These are phyloP conservation scores for Pomacea canaliculata DNA, from an alignment of 2,888 invertebrate genomes.

Conservation along the genomic window DNA sequence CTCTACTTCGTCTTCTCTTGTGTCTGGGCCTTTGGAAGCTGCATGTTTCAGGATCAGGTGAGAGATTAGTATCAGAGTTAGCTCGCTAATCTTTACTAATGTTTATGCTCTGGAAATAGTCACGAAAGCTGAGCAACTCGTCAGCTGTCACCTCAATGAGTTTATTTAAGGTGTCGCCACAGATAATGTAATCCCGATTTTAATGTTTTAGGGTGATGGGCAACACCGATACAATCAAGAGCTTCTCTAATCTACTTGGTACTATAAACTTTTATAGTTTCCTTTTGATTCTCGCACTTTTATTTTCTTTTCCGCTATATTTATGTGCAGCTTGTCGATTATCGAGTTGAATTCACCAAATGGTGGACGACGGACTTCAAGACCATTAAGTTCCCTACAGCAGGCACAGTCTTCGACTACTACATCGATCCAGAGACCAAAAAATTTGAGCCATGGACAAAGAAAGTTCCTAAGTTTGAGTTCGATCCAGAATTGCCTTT, in stretches of 20 bases:
- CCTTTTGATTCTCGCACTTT: no score
- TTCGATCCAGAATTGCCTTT: conserved; percentile 91
- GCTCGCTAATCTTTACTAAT: no score
- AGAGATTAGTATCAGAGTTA: no score
- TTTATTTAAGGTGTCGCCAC: background rate
- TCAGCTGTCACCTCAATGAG: conserved; percentile 26
- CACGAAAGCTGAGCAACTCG: no score
- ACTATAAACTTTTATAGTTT: no score
- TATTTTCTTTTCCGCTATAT: no score
- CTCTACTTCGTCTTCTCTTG: conserved; percentile 95
- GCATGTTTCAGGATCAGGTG: conserved; percentile 92
- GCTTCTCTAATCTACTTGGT: no score
- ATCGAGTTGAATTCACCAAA: conserved; percentile 94
- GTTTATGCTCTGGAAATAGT: no score
- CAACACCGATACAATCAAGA: background rate
- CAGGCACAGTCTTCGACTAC: conserved; percentile 95
- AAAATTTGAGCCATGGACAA: conserved; percentile 90
- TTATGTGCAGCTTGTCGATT: conserved; percentile 81
- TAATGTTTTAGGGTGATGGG: background rate
- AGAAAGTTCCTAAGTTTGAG: conserved; percentile 90
- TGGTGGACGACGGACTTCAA: conserved; percentile 99
- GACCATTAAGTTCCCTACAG: conserved; percentile 89
- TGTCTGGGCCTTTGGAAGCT: conserved; percentile 98
- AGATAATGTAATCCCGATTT: background rate
- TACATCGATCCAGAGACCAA: conserved; percentile 92